Conservation (phyloP, 2,888 invertebrate genomes). For the Tricholauxania praeusta region DNA sequence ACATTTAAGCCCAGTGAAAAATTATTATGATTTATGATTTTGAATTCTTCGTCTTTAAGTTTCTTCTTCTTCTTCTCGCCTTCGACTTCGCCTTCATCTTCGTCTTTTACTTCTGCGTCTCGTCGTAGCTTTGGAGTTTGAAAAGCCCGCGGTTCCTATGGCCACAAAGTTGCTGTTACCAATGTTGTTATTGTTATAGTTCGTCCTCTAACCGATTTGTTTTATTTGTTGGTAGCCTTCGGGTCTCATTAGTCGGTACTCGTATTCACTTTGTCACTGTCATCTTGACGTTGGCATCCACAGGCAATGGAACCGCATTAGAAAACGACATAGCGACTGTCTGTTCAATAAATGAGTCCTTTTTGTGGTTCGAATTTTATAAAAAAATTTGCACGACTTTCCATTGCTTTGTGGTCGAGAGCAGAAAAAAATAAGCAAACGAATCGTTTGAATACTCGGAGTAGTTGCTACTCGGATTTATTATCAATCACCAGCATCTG, state of each 20-base stretch:
- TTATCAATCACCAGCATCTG: conserved; percentile 33
- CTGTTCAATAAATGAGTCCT: too few species aligned
- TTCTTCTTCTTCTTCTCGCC: background rate
- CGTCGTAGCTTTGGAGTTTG: conserved; percentile 15
- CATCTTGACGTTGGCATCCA: conserved; percentile 22
- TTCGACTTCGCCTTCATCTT: conserved; percentile 22
- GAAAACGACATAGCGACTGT: background rate
- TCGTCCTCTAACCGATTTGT: background rate
- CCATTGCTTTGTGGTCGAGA: conserved; percentile 20
- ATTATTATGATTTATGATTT: conserved; percentile 28
- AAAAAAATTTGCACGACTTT: conserved; percentile 38
- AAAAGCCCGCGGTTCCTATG: background rate
- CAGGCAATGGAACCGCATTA: background rate
- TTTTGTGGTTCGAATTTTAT: too few species aligned
- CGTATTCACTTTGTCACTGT: conserved; percentile 37
- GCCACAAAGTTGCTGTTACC: background rate
- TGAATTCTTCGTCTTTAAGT: background rate
- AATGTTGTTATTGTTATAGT: conserved; percentile 2
- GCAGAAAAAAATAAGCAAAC: too few species aligned
- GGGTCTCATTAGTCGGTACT: conserved; percentile 38
- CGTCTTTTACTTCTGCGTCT: conserved; percentile 20
- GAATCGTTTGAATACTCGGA: background rate
- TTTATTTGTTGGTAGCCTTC: conserved; percentile 21
- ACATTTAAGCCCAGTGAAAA: conserved; percentile 28
- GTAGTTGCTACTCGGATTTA: conserved; percentile 7